phyloP scores from a whole-genome alignment of 2,797 vertebrate species.

The Eremophila alpestris region DNA sequence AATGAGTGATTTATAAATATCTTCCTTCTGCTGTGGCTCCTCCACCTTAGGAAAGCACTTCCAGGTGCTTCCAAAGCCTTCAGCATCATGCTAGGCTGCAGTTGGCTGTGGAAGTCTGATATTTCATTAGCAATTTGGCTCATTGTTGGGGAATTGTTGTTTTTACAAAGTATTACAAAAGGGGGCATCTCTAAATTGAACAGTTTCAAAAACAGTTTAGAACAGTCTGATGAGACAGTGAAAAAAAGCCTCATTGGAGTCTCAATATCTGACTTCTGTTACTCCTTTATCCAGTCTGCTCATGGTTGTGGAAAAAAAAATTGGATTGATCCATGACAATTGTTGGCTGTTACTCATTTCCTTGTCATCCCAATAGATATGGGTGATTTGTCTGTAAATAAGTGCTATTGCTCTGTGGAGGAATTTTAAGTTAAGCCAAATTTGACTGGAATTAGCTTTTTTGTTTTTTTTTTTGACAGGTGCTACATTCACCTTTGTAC shows the following conservation, averaged over 20 bases:
- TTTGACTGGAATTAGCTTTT: neutral
- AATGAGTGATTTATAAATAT: neutral
- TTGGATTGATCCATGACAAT: neutral
- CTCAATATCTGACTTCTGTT: neutral
- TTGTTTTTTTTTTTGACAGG: neutral
- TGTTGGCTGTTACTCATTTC: neutral
- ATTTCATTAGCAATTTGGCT: neutral
- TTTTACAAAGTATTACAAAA: neutral
- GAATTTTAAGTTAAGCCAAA: neutral
- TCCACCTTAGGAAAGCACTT: neutral
- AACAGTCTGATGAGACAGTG: neutral
- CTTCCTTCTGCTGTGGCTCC: neutral
- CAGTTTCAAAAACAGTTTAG: neutral
- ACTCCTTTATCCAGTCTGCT: neutral
- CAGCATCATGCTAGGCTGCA: neutral
- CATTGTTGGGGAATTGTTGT: neutral
- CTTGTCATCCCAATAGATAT: neutral
- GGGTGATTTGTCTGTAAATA: neutral
- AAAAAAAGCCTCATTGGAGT: neutral
- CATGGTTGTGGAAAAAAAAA: neutral
- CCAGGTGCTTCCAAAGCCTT: neutral
- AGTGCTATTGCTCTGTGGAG: neutral
- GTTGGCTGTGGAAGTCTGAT: neutral
- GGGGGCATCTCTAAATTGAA: neutral
- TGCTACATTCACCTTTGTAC: neutral